A percentile compares a stretch with the other conserved stretches of the same genome.
These are phyloP conservation scores for Sipha maydis DNA, from an alignment of 2,888 invertebrate genomes.

Conservation along the genomic window DNA sequence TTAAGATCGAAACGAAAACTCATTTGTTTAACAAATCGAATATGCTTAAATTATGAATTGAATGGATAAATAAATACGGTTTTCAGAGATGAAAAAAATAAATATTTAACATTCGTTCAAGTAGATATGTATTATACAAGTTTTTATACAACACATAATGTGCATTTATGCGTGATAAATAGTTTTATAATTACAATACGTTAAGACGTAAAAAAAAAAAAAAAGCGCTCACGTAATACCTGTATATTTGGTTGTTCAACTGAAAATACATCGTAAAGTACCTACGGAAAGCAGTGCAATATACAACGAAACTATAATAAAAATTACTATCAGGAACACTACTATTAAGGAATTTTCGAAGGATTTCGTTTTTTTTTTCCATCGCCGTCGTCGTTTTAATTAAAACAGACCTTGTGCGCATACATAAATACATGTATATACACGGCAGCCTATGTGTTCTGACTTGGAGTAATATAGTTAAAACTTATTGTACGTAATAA, in stretches of 20 bases:
- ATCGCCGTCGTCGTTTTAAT: conserved; percentile 18
- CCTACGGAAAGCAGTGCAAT: not conserved
- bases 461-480: not conserved
- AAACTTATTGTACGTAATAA: conserved; percentile 23
- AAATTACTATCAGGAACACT: not conserved
- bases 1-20: not conserved
- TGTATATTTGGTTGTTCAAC: not conserved
- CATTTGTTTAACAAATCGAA: not conserved
- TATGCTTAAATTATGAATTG: not conserved
- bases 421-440: too few species aligned
- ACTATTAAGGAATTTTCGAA: not conserved
- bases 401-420: conserved; percentile 17
- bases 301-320: not conserved
- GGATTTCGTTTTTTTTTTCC: not conserved
- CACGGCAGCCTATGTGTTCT: not conserved
- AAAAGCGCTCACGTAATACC: not conserved
- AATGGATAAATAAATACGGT: not conserved
- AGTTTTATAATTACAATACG: not conserved
- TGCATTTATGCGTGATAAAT: not conserved
- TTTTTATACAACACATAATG: not conserved
- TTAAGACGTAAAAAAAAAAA: too few species aligned
- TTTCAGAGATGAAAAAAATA: not conserved
- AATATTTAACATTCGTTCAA: not conserved
- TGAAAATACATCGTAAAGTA: too few species aligned
- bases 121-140: too few species aligned